Evolutionary conservation across 2,113 vertebrate species (phyloP).

Genomic region (Benitochromis conjunctus): DNA sequence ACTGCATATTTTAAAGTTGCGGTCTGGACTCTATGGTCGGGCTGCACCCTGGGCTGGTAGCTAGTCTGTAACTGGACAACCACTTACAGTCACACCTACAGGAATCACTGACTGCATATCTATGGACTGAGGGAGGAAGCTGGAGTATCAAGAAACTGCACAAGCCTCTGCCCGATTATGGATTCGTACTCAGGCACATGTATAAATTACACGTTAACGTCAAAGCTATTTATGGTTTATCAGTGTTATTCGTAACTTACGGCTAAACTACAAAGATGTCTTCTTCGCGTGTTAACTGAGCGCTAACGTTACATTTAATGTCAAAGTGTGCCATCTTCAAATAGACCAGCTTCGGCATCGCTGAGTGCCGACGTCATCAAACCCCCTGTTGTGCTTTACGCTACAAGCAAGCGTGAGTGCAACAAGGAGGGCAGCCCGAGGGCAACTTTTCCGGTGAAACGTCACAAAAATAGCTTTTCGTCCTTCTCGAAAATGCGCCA

Average conservation of each 20-base stretch:
- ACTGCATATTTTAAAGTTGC: not conserved
- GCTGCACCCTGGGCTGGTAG: not conserved
- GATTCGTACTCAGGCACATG: not conserved
- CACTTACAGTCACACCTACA: not conserved
- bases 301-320: not conserved
- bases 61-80: not conserved
- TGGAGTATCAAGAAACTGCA: not conserved
- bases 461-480: not conserved
- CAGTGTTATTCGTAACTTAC: rapidly evolving
- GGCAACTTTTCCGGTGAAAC: slow-evolving; percentile 25
- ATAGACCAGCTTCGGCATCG: slow-evolving; percentile 16
- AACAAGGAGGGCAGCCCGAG: not conserved
- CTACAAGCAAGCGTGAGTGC: slow-evolving; percentile 20
- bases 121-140: not conserved
- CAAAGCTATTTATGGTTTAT: not conserved
- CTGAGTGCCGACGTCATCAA: slow-evolving; percentile 29
- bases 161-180: not conserved
- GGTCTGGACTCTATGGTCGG: not conserved
- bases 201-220: not conserved
- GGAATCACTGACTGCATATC: not conserved
- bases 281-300: not conserved
- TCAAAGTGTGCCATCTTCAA: not conserved
- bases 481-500: slow-evolving; percentile 56
- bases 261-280: not conserved
- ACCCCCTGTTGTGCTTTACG: slow-evolving; percentile 44